Percentiles rank a stretch among this genome's conserved stretches.
Evolutionary conservation across 2,113 vertebrate species (phyloP).

Genomic region (Hypocryptadius cinnamomeus): DNA sequence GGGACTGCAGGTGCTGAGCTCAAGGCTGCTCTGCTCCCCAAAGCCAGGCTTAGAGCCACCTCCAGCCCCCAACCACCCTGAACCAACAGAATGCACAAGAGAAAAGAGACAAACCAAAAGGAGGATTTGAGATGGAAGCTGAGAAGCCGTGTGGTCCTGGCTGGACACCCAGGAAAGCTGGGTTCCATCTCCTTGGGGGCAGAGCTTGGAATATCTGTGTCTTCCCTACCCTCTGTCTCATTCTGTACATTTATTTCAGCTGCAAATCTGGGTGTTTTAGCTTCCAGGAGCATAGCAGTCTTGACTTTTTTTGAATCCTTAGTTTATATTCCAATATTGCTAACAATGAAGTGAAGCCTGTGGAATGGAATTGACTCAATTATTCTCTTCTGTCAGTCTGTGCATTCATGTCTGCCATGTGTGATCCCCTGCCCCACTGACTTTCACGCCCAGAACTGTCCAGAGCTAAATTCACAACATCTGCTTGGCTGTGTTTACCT

Average conservation of each 20-base stretch:
- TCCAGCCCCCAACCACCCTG: background rate
- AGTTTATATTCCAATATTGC: background rate
- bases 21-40: background rate
- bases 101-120: background rate
- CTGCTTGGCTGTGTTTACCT: background rate
- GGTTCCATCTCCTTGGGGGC: background rate
- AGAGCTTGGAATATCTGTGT: background rate
- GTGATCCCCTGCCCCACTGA: background rate
- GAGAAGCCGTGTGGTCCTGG: background rate
- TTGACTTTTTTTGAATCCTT: background rate
- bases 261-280: background rate
- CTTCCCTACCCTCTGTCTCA: background rate
- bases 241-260: background rate
- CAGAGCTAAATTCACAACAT: background rate
- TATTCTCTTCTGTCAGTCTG: background rate
- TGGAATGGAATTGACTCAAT: background rate
- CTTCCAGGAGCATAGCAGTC: background rate
- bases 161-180: background rate
- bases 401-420: background rate
- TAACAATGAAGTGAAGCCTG: background rate
- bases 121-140: background rate
- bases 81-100: background rate
- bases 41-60: background rate
- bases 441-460: background rate
- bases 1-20: background rate